Conservation (phyloP, 2,888 invertebrate genomes). For the Leptopilina syphax region DNA sequence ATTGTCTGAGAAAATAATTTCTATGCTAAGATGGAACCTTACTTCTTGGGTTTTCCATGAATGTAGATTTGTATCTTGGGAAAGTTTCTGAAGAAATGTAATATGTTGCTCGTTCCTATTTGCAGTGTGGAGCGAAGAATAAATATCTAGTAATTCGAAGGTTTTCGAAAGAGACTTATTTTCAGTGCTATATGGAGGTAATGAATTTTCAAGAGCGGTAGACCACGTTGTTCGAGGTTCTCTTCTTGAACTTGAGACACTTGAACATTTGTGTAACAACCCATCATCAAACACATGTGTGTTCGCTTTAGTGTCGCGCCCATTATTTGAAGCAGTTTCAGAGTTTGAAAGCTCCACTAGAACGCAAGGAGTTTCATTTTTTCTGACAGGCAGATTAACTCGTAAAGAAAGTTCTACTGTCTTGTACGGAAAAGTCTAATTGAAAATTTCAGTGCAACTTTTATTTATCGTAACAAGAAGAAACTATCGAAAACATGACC, state of each 20-base stretch:
- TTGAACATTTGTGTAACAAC: constrained; percentile 31
- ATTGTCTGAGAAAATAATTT: constrained; percentile 25
- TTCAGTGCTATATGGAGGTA: constrained; percentile 25
- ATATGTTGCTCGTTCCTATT: constrained; percentile 32
- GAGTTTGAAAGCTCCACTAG: constrained; percentile 34
- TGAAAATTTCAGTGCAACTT: constrained; percentile 29
- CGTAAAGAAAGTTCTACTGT: constrained; percentile 22
- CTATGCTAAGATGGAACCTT: constrained; percentile 18
- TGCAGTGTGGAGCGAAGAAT: neutral
- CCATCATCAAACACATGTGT: constrained; percentile 19
- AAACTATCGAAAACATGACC: neutral
- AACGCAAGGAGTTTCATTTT: constrained; percentile 20
- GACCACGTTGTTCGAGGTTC: constrained; percentile 3
- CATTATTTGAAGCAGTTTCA: constrained; percentile 26
- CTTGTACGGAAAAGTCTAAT: constrained; percentile 23
- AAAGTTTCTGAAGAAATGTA: constrained; percentile 30
- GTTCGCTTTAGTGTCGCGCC: neutral
- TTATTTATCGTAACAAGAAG: neutral
- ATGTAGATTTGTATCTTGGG: constrained; percentile 38
- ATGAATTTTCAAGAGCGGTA: constrained; percentile 33
- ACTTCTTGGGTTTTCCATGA: constrained; percentile 28
- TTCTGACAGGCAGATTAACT: constrained; percentile 39
- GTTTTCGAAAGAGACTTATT: constrained; percentile 3
- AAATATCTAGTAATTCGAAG: constrained; percentile 10
- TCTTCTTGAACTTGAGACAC: constrained; percentile 10